Conservation (phyloP, 2,113 vertebrate species). For the Vulpes lagopus region DNA sequence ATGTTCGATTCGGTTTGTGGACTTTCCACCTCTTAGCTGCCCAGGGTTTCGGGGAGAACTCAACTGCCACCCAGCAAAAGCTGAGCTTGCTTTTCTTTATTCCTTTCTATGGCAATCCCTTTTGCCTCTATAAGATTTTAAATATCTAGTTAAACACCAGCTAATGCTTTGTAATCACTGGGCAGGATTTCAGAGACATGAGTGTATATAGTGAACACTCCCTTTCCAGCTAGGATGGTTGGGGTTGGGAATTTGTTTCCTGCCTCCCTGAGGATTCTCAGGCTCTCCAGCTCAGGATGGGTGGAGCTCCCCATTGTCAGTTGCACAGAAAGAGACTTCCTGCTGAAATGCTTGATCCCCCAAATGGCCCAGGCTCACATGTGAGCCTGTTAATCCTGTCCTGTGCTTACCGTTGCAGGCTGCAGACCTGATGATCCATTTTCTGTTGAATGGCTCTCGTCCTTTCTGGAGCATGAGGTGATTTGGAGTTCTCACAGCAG, state of each 20-base stretch:
- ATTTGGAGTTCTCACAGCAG: background rate
- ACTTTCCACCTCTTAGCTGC: conserved; percentile 26
- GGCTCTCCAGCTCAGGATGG: background rate
- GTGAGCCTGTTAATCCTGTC: background rate
- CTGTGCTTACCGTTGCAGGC: background rate
- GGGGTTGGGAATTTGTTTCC: conserved; percentile 4
- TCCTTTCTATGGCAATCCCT: background rate
- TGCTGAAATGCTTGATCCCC: background rate
- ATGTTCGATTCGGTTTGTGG: conserved; percentile 72
- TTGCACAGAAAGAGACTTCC: background rate
- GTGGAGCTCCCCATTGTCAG: background rate
- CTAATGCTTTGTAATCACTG: background rate
- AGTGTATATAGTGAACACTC: background rate
- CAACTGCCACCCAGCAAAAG: background rate
- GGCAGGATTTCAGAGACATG: background rate
- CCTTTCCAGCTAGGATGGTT: background rate
- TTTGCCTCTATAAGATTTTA: background rate
- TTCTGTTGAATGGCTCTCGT: background rate
- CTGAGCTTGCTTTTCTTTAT: conserved; percentile 43
- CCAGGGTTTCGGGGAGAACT: conserved; percentile 2
- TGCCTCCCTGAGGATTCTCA: background rate
- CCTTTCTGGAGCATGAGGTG: background rate
- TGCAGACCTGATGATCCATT: background rate
- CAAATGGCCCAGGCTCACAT: too few relatives aligned
- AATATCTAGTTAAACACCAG: background rate